Evolutionary conservation across 2,888 invertebrate species (phyloP).

Genomic region (Oscheius sp.): DNA sequence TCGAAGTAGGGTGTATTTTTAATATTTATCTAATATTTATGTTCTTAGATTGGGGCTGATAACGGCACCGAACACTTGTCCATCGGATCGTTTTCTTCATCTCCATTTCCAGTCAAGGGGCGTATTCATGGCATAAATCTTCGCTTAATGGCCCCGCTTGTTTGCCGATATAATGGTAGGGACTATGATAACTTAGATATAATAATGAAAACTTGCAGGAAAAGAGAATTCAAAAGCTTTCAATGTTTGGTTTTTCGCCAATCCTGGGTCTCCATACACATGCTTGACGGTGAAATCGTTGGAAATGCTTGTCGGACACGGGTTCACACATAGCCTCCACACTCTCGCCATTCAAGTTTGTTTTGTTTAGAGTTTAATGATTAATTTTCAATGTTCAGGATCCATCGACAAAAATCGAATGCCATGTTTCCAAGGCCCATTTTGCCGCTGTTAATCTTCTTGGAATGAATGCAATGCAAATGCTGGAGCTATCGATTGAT

Average conservation of each 20-base stretch:
- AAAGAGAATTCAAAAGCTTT: constrained; percentile 23
- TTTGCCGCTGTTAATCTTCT: constrained; percentile 32
- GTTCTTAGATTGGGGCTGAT: constrained; percentile 28
- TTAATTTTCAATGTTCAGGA: constrained; percentile 38
- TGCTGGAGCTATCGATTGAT: constrained; percentile 25
- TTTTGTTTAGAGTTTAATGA: constrained; percentile 32
- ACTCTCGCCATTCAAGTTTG: constrained; percentile 31
- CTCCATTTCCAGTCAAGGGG: constrained; percentile 28
- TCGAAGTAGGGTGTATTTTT: constrained; percentile 26
- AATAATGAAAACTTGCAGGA: constrained; percentile 31
- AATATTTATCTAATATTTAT: constrained; percentile 29
- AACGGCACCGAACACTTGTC: constrained; percentile 30
- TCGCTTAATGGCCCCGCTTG: constrained; percentile 30
- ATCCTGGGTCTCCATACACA: constrained; percentile 26
- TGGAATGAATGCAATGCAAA: constrained; percentile 27
- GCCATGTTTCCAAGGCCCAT: constrained; percentile 29
- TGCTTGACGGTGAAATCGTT: constrained; percentile 33
- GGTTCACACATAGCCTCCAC: constrained; percentile 24
- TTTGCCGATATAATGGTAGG: constrained; percentile 24
- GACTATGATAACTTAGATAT: constrained; percentile 34
- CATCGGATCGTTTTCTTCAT: constrained; percentile 24
- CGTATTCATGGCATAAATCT: constrained; percentile 30
- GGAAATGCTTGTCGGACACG: constrained; percentile 29
- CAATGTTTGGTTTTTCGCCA: constrained; percentile 32
- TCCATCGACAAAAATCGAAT: constrained; percentile 23